Percentiles rank a stretch among this genome's conserved stretches.
These are phyloP conservation scores for Glyptemys insculpta DNA, from an alignment of 2,797 vertebrate genomes.

Conservation along the genomic window DNA sequence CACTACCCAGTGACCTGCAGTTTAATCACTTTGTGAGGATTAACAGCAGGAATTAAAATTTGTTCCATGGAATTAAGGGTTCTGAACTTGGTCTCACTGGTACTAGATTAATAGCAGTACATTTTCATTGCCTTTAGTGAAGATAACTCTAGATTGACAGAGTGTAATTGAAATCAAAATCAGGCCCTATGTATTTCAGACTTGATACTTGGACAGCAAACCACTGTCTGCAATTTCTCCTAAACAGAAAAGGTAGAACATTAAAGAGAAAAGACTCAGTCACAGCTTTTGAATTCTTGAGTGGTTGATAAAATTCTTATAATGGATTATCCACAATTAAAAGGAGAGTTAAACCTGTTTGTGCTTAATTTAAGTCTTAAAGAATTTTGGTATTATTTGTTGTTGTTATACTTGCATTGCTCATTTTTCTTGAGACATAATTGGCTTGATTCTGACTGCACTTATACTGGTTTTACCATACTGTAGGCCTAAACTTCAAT, in stretches of 20 bases:
- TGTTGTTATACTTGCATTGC: not conserved
- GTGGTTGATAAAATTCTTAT: not conserved
- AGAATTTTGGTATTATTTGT: not conserved
- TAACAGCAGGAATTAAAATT: not conserved
- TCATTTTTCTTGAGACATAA: not conserved
- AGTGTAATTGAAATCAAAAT: not conserved
- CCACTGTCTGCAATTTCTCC: not conserved
- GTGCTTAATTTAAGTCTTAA: not conserved
- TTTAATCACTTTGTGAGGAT: not conserved
- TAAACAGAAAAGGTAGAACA: not conserved
- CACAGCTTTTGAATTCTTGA: not conserved
- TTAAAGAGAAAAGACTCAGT: not conserved
- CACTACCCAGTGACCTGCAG: rapidly evolving
- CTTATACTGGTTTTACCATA: not conserved
- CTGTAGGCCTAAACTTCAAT: not conserved
- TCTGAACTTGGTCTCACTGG: rapidly evolving
- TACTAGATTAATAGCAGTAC: not conserved
- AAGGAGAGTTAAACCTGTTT: not conserved
- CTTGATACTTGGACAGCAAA: not conserved
- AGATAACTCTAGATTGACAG: not conserved
- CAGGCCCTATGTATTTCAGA: not conserved
- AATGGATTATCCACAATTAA: not conserved
- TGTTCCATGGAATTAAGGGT: rapidly evolving
- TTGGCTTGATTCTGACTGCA: not conserved
- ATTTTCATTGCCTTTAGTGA: not conserved